A percentile compares a stretch with the other conserved stretches of the same genome.
Conservation (phyloP, 1,140 invertebrate species). For the Drosophila arizonae region DNA sequence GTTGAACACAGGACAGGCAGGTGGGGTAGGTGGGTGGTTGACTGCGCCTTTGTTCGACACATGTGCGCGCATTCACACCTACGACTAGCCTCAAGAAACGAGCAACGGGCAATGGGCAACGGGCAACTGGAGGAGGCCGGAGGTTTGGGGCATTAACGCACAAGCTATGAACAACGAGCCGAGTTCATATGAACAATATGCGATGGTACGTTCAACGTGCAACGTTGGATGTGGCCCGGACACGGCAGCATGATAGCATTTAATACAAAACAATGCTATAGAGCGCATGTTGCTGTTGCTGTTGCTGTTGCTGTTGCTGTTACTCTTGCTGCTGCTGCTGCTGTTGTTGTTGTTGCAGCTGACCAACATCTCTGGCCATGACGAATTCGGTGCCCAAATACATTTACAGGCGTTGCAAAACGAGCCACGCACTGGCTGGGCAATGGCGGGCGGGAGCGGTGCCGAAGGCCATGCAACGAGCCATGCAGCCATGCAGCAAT, state of each 20-base stretch:
- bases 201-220: background rate
- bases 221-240: slow-evolving; percentile 39
- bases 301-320: slow-evolving; percentile 16
- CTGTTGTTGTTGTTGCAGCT: slow-evolving; percentile 22
- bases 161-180: slow-evolving; percentile 12
- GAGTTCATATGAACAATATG: slow-evolving; percentile 24
- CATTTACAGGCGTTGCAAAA: slow-evolving; percentile 76
- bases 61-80: slow-evolving; percentile 78
- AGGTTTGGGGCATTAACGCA: background rate
- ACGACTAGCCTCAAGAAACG: slow-evolving; percentile 55
- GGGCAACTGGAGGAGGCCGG: background rate
- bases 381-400: slow-evolving; percentile 61
- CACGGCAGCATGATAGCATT: slow-evolving; percentile 70
- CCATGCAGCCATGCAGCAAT: slow-evolving; percentile 24
- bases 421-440: slow-evolving; percentile 53
- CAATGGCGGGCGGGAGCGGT: slow-evolving; percentile 7
- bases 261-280: slow-evolving; percentile 69
- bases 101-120: slow-evolving; percentile 27
- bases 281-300: background rate
- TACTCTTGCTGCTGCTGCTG: background rate
- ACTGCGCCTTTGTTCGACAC: slow-evolving; percentile 71
- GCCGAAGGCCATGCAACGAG: slow-evolving; percentile 8
- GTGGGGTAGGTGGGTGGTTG: slow-evolving; percentile 31
- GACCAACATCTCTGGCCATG: slow-evolving; percentile 56
- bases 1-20: background rate